Evolutionary conservation across 2,888 invertebrate species (phyloP).

Genomic region (Spicauda simplicius): DNA sequence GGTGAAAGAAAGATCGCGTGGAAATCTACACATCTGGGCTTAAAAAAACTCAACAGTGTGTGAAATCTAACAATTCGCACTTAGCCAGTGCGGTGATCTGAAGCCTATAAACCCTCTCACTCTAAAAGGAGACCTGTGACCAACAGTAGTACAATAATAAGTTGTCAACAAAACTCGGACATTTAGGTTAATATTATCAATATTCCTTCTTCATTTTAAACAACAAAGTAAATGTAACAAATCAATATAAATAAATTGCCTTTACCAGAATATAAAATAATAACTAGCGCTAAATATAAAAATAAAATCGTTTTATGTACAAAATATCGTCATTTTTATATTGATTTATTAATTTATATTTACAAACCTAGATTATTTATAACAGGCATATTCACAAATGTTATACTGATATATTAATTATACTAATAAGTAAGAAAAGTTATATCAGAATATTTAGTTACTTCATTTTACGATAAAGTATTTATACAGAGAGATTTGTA

Average conservation of each 20-base stretch:
- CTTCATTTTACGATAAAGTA: neutral
- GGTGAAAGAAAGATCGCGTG: too few species aligned
- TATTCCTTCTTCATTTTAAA: too few species aligned
- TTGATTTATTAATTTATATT: neutral
- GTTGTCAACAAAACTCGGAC: too few species aligned
- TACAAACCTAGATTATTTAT: conserved; percentile 1
- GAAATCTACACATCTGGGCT: too few species aligned
- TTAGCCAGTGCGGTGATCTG: too few species aligned
- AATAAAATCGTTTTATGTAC: neutral
- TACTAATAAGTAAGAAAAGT: neutral
- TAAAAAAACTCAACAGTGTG: too few species aligned
- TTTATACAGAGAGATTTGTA: conserved; percentile 21
- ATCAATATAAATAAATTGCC: neutral
- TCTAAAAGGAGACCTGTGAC: too few species aligned
- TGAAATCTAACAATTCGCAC: too few species aligned
- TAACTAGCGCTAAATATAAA: neutral
- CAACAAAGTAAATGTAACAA: too few species aligned
- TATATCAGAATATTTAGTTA: conserved; percentile 8
- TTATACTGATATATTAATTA: neutral
- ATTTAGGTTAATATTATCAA: too few species aligned
- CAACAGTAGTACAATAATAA: too few species aligned
- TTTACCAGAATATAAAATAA: neutral
- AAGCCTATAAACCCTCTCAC: too few species aligned
- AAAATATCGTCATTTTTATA: neutral
- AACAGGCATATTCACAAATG: neutral